Base-by-base conservation (phyloP, 1,140 invertebrate genomes). In the Brachionus calyciflorus region DNA sequence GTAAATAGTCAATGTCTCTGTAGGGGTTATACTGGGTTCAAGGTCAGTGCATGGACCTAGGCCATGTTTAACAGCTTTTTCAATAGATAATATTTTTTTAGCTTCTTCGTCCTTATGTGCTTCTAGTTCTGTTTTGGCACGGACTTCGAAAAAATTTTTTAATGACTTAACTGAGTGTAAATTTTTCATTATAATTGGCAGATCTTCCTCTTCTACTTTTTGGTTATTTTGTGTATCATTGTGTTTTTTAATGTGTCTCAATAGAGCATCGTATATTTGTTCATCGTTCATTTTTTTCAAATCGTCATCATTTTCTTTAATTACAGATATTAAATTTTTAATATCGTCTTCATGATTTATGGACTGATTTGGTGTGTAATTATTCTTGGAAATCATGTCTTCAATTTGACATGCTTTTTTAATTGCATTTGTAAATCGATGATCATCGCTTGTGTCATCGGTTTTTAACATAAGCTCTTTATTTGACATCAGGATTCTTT, bases 151-250 rank as follows among this genome's bases (percentile, higher is more conserved):
- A 30, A 76, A 76, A 17, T 76, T 40, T 19, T 76, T 76, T 21
- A 76, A 60, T 7, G 70, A 76, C 55, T 76, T 76, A 3, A 76
- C 70, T 7, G 70, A 76, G 19, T 76, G 70, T 26, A 76, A 30
- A 76, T 76, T 41, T n/a, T 76, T 55, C 70, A 76, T 55, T 2
- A 53, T 55, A 5, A 55, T 40, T 3, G 48, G 28, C 30, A n/a
- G 2, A 12, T 75, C 48, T 26, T 51, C 21, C 5, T 40, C 70
- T 19, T 65, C 6, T 1, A 24, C 12, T 5, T 14, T 33, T 21
- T 28, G n/a, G n/a, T n/a, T n/a, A n/a, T n/a, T n/a, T n/a, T n/a
- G n/a, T n/a, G n/a, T 26, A 2, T 3, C 10, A 3, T 73, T 49
- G 24, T 14, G 21, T 21, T 51, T 33, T 37, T 65, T 55, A 26